phyloP scores from a whole-genome alignment of 1,140 invertebrate genomes.

The Thaumetopoea pityocampa region DNA sequence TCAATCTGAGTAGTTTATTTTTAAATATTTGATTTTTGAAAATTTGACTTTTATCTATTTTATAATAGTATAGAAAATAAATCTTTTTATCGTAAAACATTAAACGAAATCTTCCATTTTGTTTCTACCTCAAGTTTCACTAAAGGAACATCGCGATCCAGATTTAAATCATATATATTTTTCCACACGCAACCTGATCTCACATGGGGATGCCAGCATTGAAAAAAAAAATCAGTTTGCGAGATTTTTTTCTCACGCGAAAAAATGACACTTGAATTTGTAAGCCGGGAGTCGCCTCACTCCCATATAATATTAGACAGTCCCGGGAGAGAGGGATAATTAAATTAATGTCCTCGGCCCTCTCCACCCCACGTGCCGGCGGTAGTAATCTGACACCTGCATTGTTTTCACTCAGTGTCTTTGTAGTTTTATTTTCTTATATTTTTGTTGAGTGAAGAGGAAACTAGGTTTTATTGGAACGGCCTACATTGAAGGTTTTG shows the following conservation, averaged over 20 bases:
- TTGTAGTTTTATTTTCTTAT: slow-evolving; percentile 19
- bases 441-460: slow-evolving; percentile 7
- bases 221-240: slow-evolving; percentile 64
- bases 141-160: slow-evolving; percentile 22
- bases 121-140: slow-evolving; percentile 10
- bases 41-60: too few species aligned
- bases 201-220: slow-evolving; percentile 51
- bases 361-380: slow-evolving; percentile 50
- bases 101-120: background rate
- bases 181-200: slow-evolving; percentile 55
- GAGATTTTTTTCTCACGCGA: slow-evolving; percentile 73
- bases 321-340: slow-evolving; percentile 71
- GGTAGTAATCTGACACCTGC: slow-evolving; percentile 69
- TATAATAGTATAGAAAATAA: too few species aligned
- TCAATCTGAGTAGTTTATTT: too few species aligned
- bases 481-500: too few species aligned
- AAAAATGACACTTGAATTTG: slow-evolving; percentile 67
- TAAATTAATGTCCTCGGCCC: slow-evolving; percentile 75
- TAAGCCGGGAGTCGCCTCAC: slow-evolving; percentile 43
- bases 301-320: slow-evolving; percentile 68
- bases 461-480: background rate
- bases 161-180: slow-evolving; percentile 56
- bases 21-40: too few species aligned
- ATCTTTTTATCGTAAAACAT: too few species aligned
- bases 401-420: slow-evolving; percentile 42